A percentile compares a stretch with the other conserved stretches of the same genome.
Evolutionary conservation across 2,797 vertebrate genomes (phyloP).

Genomic region (Spheniscus humboldti): DNA sequence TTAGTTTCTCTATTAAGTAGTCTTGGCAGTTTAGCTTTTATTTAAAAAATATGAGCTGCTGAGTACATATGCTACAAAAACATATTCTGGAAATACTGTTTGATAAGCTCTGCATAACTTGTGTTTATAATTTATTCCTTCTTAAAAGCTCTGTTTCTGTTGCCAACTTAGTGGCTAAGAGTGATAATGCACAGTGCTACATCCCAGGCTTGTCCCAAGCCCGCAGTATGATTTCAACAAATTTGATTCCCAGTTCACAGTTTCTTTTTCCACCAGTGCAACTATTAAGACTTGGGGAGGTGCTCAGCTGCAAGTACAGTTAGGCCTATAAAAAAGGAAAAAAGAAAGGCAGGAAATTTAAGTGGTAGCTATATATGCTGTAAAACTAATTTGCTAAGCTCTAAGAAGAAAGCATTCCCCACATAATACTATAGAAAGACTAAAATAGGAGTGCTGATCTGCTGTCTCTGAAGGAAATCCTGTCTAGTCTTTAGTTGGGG

Average conservation of each 20-base stretch:
- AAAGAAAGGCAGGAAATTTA: not conserved
- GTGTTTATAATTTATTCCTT: not conserved
- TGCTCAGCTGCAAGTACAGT: not conserved
- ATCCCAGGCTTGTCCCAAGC: not conserved
- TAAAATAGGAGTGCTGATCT: not conserved
- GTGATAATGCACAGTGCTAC: not conserved
- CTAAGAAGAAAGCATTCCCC: not conserved
- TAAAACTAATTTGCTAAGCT: not conserved
- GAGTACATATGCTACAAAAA: not conserved
- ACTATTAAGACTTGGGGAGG: not conserved
- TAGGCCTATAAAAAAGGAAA: not conserved
- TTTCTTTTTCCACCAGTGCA: not conserved
- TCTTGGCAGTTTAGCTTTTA: not conserved
- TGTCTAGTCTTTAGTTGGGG: not conserved
- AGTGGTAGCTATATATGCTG: not conserved
- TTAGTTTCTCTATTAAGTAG: not conserved
- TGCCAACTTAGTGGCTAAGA: not conserved
- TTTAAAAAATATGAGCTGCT: not conserved
- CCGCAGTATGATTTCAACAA: not conserved
- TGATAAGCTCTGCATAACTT: not conserved
- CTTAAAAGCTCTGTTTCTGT: not conserved
- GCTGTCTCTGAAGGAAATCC: not conserved
- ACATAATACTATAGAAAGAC: not conserved
- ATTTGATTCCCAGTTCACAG: not conserved
- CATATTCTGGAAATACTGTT: not conserved